Evolutionary conservation across 2,888 invertebrate genomes (phyloP).

Genomic region (Dasysyrphus albostriatus): DNA sequence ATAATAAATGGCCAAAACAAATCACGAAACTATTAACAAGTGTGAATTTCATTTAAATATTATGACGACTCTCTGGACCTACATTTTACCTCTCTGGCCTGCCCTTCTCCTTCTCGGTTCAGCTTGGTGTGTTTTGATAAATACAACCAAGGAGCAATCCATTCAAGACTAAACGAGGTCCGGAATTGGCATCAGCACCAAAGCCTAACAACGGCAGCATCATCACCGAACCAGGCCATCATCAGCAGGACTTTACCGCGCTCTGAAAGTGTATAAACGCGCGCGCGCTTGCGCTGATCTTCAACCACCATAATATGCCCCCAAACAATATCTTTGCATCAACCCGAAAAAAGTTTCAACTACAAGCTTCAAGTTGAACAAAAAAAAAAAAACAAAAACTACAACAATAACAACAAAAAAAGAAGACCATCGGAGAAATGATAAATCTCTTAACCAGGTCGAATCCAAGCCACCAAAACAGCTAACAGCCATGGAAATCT

Average conservation of each 20-base stretch:
- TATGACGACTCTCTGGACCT: slow-evolving; percentile 71
- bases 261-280: slow-evolving; percentile 43
- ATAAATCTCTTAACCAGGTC: slow-evolving; percentile 76
- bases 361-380: slow-evolving; percentile 29
- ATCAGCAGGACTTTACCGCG: slow-evolving; percentile 53
- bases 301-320: slow-evolving; percentile 41
- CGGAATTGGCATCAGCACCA: slow-evolving; percentile 66
- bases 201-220: slow-evolving; percentile 61
- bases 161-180: slow-evolving; percentile 68
- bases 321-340: slow-evolving; percentile 56
- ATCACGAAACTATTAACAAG: slow-evolving; percentile 79
- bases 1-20: slow-evolving; percentile 78
- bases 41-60: slow-evolving; percentile 81
- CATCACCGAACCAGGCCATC: slow-evolving; percentile 71
- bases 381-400: slow-evolving; percentile 5
- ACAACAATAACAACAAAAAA: neutral
- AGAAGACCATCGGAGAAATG: slow-evolving; percentile 57
- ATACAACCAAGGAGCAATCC: slow-evolving; percentile 56
- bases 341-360: slow-evolving; percentile 42
- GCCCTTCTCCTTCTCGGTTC: neutral
- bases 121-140: slow-evolving; percentile 15
- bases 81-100: slow-evolving; percentile 5
- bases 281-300: slow-evolving; percentile 37
- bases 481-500: slow-evolving; percentile 75
- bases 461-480: slow-evolving; percentile 74